Evolutionary conservation across 2,113 vertebrate species (phyloP).

Genomic region (Bubo scandiacus): DNA sequence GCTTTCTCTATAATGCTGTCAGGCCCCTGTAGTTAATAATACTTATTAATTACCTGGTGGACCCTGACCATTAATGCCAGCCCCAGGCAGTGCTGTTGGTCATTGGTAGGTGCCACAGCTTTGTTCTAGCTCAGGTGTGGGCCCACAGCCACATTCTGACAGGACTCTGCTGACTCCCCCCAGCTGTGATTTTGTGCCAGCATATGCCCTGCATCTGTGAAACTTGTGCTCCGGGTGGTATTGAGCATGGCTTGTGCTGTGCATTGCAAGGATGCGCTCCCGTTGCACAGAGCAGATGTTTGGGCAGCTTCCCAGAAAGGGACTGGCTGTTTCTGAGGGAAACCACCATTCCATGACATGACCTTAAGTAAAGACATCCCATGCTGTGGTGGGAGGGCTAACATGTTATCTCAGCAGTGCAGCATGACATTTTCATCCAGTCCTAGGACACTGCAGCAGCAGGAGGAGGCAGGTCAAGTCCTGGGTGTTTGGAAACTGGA

Average conservation of each 20-base stretch:
- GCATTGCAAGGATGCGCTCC: neutral
- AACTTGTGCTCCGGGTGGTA: neutral
- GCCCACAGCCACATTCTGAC: neutral
- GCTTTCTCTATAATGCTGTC: neutral
- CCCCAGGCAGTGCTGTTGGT: neutral
- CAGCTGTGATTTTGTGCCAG: neutral
- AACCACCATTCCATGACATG: neutral
- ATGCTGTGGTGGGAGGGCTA: neutral
- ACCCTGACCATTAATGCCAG: neutral
- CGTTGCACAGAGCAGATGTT: neutral
- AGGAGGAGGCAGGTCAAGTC: neutral
- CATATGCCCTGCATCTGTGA: neutral
- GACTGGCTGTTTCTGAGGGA: neutral
- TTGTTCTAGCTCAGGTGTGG: neutral
- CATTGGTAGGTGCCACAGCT: neutral
- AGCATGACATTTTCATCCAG: neutral
- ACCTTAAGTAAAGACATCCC: neutral
- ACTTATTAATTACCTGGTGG: neutral
- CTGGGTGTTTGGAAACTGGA: neutral
- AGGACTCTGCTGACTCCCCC: neutral
- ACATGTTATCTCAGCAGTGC: neutral
- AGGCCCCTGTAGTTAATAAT: neutral
- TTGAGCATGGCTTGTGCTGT: accelerated
- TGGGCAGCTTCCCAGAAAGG: neutral
- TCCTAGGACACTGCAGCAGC: neutral